Conservation (phyloP, 2,888 invertebrate species). For the Drosophila ezoana region DNA sequence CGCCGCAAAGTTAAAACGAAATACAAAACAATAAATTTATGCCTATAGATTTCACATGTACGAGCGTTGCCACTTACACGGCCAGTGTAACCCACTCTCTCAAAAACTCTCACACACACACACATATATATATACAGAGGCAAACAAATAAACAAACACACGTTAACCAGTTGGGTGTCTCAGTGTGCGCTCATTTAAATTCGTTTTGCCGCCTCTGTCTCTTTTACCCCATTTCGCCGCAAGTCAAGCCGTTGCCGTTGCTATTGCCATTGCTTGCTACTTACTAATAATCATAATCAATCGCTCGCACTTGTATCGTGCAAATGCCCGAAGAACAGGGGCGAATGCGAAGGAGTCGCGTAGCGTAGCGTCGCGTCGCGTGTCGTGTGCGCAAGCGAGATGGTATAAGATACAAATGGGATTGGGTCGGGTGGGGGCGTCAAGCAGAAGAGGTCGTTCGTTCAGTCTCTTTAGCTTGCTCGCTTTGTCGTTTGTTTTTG, state of each 20-base stretch:
- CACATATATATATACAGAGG: slow-evolving; percentile 4
- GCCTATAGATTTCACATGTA: slow-evolving; percentile 76
- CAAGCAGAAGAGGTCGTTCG: slow-evolving; percentile 42
- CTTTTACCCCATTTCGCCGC: slow-evolving; percentile 48
- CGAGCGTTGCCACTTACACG: slow-evolving; percentile 64
- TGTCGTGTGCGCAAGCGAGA: slow-evolving; percentile 46
- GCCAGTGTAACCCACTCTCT: slow-evolving; percentile 56
- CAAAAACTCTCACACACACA: slow-evolving; percentile 31
- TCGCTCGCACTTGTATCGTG: slow-evolving; percentile 78
- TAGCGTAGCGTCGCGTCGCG: slow-evolving; percentile 21
- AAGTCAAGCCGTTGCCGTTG: slow-evolving; percentile 49
- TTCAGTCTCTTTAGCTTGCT: slow-evolving; percentile 58
- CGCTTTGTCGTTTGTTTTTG: slow-evolving; percentile 72
- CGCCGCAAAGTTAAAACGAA: slow-evolving; percentile 51
- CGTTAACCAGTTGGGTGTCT: slow-evolving; percentile 54
- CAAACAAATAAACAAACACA: slow-evolving; percentile 34
- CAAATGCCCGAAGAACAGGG: slow-evolving; percentile 56
- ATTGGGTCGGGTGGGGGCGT: slow-evolving; percentile 9
- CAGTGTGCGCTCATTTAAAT: slow-evolving; percentile 69
- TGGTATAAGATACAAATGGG: slow-evolving; percentile 32
- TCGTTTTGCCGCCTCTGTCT: slow-evolving; percentile 68
- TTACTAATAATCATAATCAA: slow-evolving; percentile 79
- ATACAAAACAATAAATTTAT: slow-evolving; percentile 79
- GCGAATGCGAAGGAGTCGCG: slow-evolving; percentile 24
- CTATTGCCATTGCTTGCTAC: slow-evolving; percentile 55